Evolutionary conservation across 2,797 vertebrate genomes (phyloP), one percentile per base, ranked within the genome.

Genomic region (Enteromius afrohamiltoni): DNA sequence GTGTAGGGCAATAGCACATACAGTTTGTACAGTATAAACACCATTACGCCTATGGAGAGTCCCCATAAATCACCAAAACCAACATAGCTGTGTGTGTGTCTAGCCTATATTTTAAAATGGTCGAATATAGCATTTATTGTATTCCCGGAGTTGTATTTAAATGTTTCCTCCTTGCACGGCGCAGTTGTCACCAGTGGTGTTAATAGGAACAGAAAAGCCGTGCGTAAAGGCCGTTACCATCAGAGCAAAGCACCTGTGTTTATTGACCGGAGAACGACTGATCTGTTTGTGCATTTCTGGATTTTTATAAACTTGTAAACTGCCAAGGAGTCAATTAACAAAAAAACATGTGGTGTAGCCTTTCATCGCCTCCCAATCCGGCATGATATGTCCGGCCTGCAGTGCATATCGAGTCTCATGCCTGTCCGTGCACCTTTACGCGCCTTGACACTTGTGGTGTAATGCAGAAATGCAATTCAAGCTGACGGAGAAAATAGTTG

Each of bases 281-380:
- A 82, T 74, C 79, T 84, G 83, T 89, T 86, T 86, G 82, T 87
- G 78, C 74, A 81, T 82, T 84, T 87, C 71, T 84, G 62, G 34
- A 47, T 79, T 82, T 85, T 83, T 85, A 85, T 83, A 88, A 88
- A 87, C 85, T 79, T 85, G 87, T 86, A 85, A 88, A 89, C 83
- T 89, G 85, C 82, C 87, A 83, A 70, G 80, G 84, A 90, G 87
- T 90, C 89, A 87, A 88, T 91, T 91, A 88, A 90, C 86, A 85
- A 83, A 87, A 78, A 87, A 85, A 84, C 75, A 86, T 73, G 84
- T 31, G 80, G 86, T 87, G 83, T 87, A 85, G 80, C 47, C 65
- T 89, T 91, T 87, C 86, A 87, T 70, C 65, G 83, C 82, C 47
- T 77, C 78, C 40, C 64, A 78, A 60, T 77, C 47, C 65, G 68